These are phyloP conservation scores for Grallaria varia DNA, from an alignment of 2,113 vertebrate species.

Conservation along the genomic window DNA sequence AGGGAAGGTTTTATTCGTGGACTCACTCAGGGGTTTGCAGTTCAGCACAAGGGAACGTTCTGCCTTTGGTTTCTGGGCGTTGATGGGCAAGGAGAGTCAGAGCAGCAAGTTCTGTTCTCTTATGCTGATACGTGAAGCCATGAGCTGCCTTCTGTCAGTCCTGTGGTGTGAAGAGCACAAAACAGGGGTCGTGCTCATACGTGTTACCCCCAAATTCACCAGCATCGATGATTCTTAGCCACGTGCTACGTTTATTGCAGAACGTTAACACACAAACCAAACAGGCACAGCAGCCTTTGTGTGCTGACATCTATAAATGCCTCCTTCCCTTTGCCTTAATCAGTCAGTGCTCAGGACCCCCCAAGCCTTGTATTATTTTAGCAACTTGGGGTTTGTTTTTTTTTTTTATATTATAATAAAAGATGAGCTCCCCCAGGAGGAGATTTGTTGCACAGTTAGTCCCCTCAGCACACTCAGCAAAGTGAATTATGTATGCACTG, in stretches of 20 bases:
- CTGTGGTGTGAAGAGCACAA: background rate
- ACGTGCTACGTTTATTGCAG: background rate
- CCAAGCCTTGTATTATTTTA: background rate
- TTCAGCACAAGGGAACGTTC: background rate
- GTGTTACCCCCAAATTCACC: background rate
- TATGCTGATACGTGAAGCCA: background rate
- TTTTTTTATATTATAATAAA: background rate
- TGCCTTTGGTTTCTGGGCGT: background rate
- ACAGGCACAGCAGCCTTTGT: background rate
- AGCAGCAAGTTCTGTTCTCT: background rate
- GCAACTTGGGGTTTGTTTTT: background rate
- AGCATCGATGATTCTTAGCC: background rate
- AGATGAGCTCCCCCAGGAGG: background rate
- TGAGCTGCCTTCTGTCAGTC: background rate
- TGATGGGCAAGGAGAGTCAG: background rate
- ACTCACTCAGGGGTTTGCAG: background rate
- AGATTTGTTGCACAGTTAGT: background rate
- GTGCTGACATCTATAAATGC: background rate
- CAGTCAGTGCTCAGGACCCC: background rate
- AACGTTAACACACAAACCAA: background rate
- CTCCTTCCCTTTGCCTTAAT: background rate
- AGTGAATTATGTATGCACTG: background rate
- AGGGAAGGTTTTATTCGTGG: background rate
- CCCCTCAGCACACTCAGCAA: background rate
- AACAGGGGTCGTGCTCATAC: background rate